Base-by-base conservation (phyloP, 2,888 invertebrate species). In the Atethmia centrago region DNA sequence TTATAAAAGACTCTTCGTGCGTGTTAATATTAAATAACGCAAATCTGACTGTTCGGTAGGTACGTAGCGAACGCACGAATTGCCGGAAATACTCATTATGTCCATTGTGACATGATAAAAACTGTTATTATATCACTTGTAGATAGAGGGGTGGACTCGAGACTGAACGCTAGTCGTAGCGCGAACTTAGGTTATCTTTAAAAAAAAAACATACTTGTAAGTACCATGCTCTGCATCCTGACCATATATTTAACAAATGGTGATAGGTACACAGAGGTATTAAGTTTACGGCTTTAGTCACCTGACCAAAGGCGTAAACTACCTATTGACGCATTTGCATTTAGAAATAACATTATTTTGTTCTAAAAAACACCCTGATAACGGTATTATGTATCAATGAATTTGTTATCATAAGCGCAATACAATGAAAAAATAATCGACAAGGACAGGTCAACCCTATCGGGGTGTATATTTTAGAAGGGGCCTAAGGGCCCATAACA, bases 391-490 rank as follows among this genome's bases (percentile, higher is more conserved):
- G 80, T 79, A 84, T 85, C 82, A 85, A 83, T 87, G 82, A 88
- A 88, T 84, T 80, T 82, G 85, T 88, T 90, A 87, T 88, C 85
- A 85, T 85, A 88, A 83, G 84, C 85, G 79, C 75, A 84, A 62
- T 69, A 83, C 80, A 88, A 88, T 90, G 40, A 90, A 90, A 89
- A 88, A 84, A 68, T 76, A 81, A 93, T 92, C 90, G 89, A 91
- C 88, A 89, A 81, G 88, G 83, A 88, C 90, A 90, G 92, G 92
- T 93, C 94, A 94, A 92, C 94, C 93, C 95, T 92, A 94, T 92
- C 91, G 82, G 82, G 79, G 78, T 79, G 87, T 88, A 87, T 88
- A n/a, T n/a, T n/a, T n/a, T n/a, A 84, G 85, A 81, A 87, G 86
- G 90, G 91, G 90, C 92, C 90, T 88, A 90, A 92, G 89, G 90